These are phyloP conservation scores for Sinocyclocheilus grahami DNA, from an alignment of 2,113 vertebrate genomes.

Conservation along the genomic window DNA sequence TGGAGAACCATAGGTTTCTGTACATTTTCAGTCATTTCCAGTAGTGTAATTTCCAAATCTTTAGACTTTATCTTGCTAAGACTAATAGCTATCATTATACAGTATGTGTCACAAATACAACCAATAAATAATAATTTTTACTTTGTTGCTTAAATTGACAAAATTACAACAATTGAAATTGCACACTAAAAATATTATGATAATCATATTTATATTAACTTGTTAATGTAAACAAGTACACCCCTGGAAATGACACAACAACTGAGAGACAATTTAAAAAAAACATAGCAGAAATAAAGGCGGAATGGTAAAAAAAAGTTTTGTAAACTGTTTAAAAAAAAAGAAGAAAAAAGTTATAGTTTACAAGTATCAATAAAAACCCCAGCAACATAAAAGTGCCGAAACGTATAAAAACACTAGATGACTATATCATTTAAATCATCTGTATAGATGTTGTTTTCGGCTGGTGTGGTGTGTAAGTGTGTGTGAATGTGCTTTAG, in stretches of 20 bases:
- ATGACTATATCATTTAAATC: neutral
- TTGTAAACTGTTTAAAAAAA: neutral
- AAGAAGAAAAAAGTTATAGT: neutral
- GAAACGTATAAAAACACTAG: neutral
- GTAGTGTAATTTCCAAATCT: neutral
- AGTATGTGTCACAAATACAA: neutral
- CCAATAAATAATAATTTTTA: too few relatives aligned
- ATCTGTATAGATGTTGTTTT: conserved; percentile 17
- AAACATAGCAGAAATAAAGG: neutral
- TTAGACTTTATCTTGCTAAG: neutral
- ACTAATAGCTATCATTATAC: neutral
- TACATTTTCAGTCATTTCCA: neutral
- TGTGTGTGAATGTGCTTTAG: conserved; percentile 35
- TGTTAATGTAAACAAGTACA: too few relatives aligned
- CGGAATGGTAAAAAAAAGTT: neutral
- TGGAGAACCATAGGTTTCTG: neutral
- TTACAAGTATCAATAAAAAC: neutral
- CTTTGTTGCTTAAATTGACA: too few relatives aligned
- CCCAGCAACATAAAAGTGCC: neutral
- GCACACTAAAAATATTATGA: too few relatives aligned
- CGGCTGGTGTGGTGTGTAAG: conserved; percentile 19
- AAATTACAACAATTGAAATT: too few relatives aligned
- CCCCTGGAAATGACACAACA: too few relatives aligned
- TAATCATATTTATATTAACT: too few relatives aligned
- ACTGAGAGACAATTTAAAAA: too few relatives aligned